These are phyloP conservation scores for Gymnoscopelus braueri DNA, from an alignment of 2,797 vertebrate species.

Conservation along the genomic window DNA sequence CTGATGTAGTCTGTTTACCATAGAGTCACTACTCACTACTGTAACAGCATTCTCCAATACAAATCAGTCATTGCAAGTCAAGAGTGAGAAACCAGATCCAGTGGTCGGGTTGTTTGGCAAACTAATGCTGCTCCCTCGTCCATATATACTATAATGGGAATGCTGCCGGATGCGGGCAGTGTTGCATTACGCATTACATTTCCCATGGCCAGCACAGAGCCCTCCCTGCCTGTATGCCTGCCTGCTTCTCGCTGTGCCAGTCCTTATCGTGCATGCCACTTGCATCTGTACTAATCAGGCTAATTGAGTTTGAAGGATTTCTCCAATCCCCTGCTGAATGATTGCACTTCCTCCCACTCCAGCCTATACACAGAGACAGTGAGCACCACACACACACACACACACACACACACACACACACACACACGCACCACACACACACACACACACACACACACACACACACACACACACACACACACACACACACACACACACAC, in stretches of 20 bases:
- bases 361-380: not conserved
- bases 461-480: not conserved
- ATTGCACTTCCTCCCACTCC: slow-evolving; percentile 26
- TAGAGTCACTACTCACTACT: too few species aligned
- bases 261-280: slow-evolving; percentile 34
- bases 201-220: slow-evolving; percentile 17
- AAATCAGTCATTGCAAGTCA: slow-evolving; percentile 5
- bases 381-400: not conserved
- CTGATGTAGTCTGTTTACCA: too few species aligned
- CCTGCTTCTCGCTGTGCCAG: slow-evolving; percentile 36
- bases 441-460: not conserved
- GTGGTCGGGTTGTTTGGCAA: slow-evolving; percentile 19
- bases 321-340: slow-evolving; percentile 48
- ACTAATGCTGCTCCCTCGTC: slow-evolving; percentile 28
- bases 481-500: slow-evolving; percentile 6
- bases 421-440: not conserved
- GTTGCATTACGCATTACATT: slow-evolving; percentile 53
- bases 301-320: slow-evolving; percentile 62
- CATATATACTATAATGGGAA: slow-evolving; percentile 39
- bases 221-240: not conserved
- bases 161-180: slow-evolving; percentile 43
- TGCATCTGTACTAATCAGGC: slow-evolving; percentile 53
- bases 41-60: slow-evolving; percentile 6
- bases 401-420: not conserved
- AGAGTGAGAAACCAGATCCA: slow-evolving; percentile 37